phyloP scores from a whole-genome alignment of 2,797 vertebrate genomes.

The Pseudochirops cupreus region DNA sequence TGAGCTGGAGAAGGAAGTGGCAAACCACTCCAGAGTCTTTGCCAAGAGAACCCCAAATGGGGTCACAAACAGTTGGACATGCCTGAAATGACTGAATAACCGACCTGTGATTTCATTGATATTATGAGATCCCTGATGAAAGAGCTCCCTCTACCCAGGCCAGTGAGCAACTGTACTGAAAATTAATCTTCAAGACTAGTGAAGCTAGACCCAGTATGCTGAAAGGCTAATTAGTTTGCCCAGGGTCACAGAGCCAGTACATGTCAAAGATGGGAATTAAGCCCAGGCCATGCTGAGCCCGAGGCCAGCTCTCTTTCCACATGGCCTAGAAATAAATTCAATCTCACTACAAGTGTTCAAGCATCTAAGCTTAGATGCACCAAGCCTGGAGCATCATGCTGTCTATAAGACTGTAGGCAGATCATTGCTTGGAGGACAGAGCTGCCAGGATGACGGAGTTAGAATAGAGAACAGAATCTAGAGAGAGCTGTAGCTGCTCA shows the following conservation, averaged over 20 bases:
- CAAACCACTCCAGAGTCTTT: background rate
- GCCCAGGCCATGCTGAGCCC: background rate
- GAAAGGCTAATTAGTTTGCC: background rate
- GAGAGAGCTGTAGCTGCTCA: background rate
- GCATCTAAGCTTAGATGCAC: background rate
- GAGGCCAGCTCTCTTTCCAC: background rate
- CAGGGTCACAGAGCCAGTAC: background rate
- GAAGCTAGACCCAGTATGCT: background rate
- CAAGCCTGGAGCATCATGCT: background rate
- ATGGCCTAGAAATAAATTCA: background rate
- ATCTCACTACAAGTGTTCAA: too few relatives aligned
- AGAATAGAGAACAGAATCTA: background rate
- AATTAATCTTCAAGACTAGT: background rate
- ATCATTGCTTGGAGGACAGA: background rate
- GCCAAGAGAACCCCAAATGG: background rate
- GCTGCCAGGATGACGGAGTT: background rate
- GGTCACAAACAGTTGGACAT: background rate
- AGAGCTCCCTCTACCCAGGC: slow-evolving; percentile 2
- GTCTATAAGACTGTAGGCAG: background rate
- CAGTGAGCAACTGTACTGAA: background rate
- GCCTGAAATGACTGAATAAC: background rate
- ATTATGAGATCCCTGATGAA: background rate
- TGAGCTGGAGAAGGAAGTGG: background rate
- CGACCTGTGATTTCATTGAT: background rate
- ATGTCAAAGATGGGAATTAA: background rate